Conservation (phyloP, 92 coral and sea anemone species). For the Porites rus region DNA sequence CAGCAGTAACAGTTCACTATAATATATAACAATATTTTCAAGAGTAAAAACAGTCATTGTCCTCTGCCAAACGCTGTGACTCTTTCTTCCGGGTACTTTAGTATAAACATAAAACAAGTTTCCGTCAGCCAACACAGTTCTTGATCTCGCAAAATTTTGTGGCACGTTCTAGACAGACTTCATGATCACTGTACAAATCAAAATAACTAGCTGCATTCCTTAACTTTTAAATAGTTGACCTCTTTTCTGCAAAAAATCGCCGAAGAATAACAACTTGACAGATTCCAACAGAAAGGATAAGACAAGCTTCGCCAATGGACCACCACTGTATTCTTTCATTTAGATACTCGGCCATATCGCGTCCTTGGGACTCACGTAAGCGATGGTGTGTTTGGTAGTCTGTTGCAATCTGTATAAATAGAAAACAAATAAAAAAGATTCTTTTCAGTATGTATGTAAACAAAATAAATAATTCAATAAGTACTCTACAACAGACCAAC, state of each 20-base stretch:
- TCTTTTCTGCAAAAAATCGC: constrained; percentile 96
- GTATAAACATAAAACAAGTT: not conserved
- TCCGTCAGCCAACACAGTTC: constrained; percentile 11
- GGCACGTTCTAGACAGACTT: not conserved
- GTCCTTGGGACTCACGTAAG: constrained; percentile 92
- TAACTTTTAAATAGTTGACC: constrained; percentile 86
- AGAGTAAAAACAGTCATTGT: constrained; percentile 14
- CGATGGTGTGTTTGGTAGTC: constrained; percentile 99
- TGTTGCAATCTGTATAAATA: constrained; percentile 75
- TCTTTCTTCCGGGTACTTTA: not conserved
- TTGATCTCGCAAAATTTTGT: not conserved
- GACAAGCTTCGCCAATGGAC: constrained; percentile 97
- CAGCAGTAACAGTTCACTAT: not conserved
- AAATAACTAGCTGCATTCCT: not conserved
- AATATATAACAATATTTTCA: constrained; percentile 12
- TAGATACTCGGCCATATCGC: constrained; percentile 95
- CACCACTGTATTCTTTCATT: constrained; percentile 98
- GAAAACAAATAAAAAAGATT: not conserved
- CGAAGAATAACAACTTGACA: constrained; percentile 95
- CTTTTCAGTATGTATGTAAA: not conserved
- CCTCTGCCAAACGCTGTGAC: constrained; percentile 1
- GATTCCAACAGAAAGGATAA: constrained; percentile 88
- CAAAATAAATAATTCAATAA: too few relatives aligned
- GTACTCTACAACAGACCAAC: too few relatives aligned
- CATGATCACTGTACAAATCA: constrained; percentile 2